Base-by-base conservation (phyloP, 2,888 invertebrate species). In the Eristalis pertinax region DNA sequence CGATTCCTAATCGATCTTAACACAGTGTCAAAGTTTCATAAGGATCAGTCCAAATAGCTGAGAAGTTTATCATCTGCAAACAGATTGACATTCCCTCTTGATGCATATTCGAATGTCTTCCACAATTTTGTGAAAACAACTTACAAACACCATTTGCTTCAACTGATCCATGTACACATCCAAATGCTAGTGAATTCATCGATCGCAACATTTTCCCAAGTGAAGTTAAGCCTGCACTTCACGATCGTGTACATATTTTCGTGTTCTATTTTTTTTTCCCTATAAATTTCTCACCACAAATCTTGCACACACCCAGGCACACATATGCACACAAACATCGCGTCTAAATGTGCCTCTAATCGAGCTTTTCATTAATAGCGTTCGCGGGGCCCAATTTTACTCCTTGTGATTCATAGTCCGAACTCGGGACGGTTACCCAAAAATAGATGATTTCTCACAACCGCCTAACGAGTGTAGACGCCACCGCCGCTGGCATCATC, bases 361-460 rank as follows among this genome's bases (percentile, higher is more conserved):
- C 29, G 63, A 83, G 83, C 83, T 86, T 86, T 86, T 83, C 86
- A 86, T 86, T 83, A 83, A 83, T 83, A 86, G 78, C 86, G 77
- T 86, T 77, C 74, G 77, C 74, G 68, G 65, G 75, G 67, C 74
- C 75, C 60, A 84, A 84, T 73, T 84, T 87, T 76, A 73, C 79
- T 80, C 63, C 84, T 32, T 29, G 60, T 87, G 87, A 87, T 87
- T 87, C 87, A 87, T 76, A 60, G 63, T 68, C 75, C 58, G 68
- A 84, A 84, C 69, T 84, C 75, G 64, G 83, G 72, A 87, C 72
- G 76, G 68, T 84, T 69, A 43, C 41, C 87, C 84, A 87, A 87
- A 87, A 87, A 87, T 84, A 87, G 87, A 84, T 10, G 72, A 77
- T 84, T 80, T 79, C 87, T 84, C 84, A 87, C 67, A 80, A 79